These are phyloP conservation scores for Paramormyrops kingsleyae DNA, from an alignment of 2,113 vertebrate genomes.

Conservation along the genomic window DNA sequence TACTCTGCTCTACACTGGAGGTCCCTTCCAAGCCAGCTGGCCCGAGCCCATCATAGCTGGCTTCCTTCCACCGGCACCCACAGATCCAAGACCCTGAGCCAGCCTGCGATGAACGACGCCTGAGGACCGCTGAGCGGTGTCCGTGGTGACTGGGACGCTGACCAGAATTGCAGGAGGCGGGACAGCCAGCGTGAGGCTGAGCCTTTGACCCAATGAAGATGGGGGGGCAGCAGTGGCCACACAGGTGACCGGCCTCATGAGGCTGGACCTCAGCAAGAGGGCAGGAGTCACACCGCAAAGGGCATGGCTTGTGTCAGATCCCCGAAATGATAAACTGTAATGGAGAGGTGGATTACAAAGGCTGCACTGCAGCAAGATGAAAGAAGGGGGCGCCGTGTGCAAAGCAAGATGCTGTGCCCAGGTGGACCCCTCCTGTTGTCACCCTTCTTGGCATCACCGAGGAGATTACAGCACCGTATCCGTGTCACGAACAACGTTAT, in stretches of 20 bases:
- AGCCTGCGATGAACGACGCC: not conserved
- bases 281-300: not conserved
- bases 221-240: too few relatives aligned
- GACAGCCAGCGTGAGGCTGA: not conserved
- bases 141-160: not conserved
- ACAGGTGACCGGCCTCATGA: not conserved
- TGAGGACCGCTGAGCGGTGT: not conserved
- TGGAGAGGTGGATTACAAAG: not conserved
- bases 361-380: not conserved
- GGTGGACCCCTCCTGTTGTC: not conserved
- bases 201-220: not conserved
- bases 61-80: not conserved
- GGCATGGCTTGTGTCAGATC: not conserved
- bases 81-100: not conserved
- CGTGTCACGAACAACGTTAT: not conserved
- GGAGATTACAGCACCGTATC: not conserved
- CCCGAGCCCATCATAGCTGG: not conserved
- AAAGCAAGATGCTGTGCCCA: not conserved
- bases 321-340: not conserved
- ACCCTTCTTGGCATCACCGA: not conserved
- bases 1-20: not conserved
- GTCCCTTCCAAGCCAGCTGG: not conserved
- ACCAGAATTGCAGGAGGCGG: not conserved
- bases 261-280: not conserved
- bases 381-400: not conserved